Base-by-base conservation (phyloP, 2,113 vertebrate genomes). In the Archocentrus centrarchus region DNA sequence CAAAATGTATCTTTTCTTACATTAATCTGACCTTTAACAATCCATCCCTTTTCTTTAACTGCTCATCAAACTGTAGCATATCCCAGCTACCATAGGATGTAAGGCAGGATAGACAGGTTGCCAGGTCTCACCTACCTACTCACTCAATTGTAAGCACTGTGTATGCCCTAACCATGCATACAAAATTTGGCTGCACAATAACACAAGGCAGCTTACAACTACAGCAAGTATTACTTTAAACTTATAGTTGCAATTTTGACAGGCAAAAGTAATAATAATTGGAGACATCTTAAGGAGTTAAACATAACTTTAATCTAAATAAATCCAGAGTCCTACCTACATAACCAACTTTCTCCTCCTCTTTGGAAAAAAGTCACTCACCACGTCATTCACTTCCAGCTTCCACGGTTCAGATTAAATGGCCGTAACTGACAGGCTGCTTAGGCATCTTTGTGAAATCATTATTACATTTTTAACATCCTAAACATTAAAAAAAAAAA, bases 161-260 rank as follows among this genome's bases (percentile, higher is more conserved):
- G 44, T 70, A 15, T 70, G 41, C 41, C 41, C 41, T 41, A 41
- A 11, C 39, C 39, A 11, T 3, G 41, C 41, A 14, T 2, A 44
- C 41, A 13, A 3, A 44, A 2, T 44, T 14, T 50, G 47, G 47
- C 14, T 50, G 66, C 24, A 53, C 44, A 32, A 30, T 53, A 53
- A 47, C 66, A 73, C 44, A 53, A 32, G 24, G 24, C 66, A 73
- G 66, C 44, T 73, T 50, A 70, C 22, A 70, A 70, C 41, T 70
- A 30, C 44, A 70, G 44, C 30, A 50, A 50, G 24, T 70, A 70
- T 70, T 70, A 20, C 9, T 50, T 70, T 20, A 50, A 30, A 50
- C 27, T 41, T 20, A 50, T 70, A 50, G 30, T 70, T 70, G 2
- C 50, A 2, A 70, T 70, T 70, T 70, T 47, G 22, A 47, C 15